Percentiles rank a stretch among this genome's conserved stretches.
phyloP scores from a whole-genome alignment of 2,888 invertebrate species.

The Drosophila percnosoma region DNA sequence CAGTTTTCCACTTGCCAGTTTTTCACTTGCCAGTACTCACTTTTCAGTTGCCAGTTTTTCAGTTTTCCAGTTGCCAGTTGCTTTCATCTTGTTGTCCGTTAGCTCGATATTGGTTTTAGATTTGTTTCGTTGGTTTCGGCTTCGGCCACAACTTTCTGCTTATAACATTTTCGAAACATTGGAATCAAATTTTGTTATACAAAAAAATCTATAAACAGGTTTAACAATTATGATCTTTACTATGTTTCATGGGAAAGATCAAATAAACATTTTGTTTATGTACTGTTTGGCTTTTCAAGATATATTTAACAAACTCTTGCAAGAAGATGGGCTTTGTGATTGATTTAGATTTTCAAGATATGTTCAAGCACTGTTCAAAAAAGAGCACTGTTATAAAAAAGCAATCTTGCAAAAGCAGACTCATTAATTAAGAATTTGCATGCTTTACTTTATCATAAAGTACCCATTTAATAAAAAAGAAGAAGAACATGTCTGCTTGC shows the following conservation, averaged over 20 bases:
- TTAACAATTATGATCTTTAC: not conserved
- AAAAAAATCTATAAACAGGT: not conserved
- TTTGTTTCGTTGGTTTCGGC: constrained; percentile 23
- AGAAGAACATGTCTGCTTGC: not conserved
- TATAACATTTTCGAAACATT: constrained; percentile 74
- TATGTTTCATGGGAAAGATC: not conserved
- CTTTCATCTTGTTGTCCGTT: constrained; percentile 24
- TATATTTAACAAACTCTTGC: not conserved
- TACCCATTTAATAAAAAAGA: not conserved
- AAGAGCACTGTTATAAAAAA: not conserved
- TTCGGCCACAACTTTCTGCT: constrained; percentile 68
- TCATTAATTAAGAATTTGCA: not conserved
- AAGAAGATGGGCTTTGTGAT: not conserved
- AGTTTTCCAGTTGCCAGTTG: constrained; percentile 5
- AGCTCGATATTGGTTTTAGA: constrained; percentile 9
- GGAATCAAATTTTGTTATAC: not conserved
- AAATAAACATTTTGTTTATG: not conserved
- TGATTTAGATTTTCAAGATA: not conserved
- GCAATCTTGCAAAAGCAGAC: not conserved
- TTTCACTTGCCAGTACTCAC: not conserved
- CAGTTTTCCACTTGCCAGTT: constrained; percentile 1
- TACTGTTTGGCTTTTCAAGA: not conserved
- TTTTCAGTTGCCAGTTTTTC: not conserved
- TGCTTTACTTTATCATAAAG: not conserved
- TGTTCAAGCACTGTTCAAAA: not conserved